Evolutionary conservation across 2,113 vertebrate species (phyloP).

Genomic region (Steatornis caripensis): DNA sequence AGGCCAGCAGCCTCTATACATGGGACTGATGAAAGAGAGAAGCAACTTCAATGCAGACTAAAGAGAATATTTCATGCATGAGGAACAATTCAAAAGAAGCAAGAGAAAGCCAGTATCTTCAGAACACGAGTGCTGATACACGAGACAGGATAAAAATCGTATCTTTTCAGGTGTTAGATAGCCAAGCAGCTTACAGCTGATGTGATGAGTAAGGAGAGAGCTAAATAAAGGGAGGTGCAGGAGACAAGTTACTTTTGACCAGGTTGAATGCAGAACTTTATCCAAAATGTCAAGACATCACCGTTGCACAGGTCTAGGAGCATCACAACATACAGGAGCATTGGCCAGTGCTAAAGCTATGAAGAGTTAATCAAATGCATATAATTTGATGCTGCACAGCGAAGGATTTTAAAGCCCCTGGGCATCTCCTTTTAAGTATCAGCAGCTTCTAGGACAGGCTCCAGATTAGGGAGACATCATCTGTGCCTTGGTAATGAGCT

Average conservation of each 20-base stretch:
- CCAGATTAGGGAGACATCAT: not conserved
- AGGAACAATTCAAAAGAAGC: not conserved
- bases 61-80: not conserved
- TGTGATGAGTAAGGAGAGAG: not conserved
- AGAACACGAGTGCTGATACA: not conserved
- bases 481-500: not conserved
- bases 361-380: not conserved
- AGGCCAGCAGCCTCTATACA: not conserved
- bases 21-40: not conserved
- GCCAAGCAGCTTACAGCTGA: not conserved
- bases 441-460: not conserved
- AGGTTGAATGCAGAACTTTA: not conserved
- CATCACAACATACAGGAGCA: not conserved
- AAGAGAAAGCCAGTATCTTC: not conserved
- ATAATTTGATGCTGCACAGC: not conserved
- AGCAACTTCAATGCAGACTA: not conserved
- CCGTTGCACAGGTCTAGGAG: not conserved
- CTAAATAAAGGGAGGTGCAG: not conserved
- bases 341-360: not conserved
- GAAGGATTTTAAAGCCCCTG: not conserved
- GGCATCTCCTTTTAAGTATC: not conserved
- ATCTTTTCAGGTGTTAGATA: not conserved
- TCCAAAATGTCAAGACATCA: not conserved
- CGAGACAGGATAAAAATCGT: not conserved
- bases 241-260: not conserved